These are phyloP conservation scores for Bombus confusus DNA, from an alignment of 1,140 invertebrate genomes.

Conservation along the genomic window DNA sequence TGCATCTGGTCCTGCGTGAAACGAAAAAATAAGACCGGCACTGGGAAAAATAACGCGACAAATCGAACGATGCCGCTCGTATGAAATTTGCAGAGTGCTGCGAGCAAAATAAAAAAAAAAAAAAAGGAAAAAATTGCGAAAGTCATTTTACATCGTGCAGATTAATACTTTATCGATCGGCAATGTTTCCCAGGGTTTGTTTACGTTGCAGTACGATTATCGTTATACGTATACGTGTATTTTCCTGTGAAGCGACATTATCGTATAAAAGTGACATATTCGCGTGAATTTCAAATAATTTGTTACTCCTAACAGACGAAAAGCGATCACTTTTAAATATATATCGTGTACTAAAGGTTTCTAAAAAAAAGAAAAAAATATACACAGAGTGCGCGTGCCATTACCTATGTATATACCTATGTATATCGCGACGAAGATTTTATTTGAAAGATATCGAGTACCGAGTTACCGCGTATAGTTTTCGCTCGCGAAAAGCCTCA, in stretches of 20 bases:
- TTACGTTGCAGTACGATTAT: neutral
- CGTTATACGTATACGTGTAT: neutral
- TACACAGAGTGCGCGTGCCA: too few relatives aligned
- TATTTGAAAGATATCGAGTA: neutral
- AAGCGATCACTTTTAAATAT: neutral
- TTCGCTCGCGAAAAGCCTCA: too few relatives aligned
- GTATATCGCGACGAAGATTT: too few relatives aligned
- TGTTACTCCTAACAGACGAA: neutral
- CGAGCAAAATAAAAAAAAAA: neutral
- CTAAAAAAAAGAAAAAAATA: too few relatives aligned
- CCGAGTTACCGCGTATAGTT: neutral
- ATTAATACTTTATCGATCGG: neutral
- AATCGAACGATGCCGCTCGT: neutral
- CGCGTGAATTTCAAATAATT: neutral
- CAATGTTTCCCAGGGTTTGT: neutral
- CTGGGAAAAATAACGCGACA: neutral
- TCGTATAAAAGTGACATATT: neutral
- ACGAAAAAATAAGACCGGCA: neutral
- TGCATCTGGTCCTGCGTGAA: conserved; percentile 11
- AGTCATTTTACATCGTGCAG: neutral
- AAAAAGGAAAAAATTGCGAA: neutral
- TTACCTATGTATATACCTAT: too few relatives aligned
- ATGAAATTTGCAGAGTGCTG: neutral
- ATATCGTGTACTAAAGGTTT: neutral
- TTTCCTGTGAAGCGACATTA: neutral